phyloP scores from a whole-genome alignment of 2,797 vertebrate species.

The Enteromius treurensis region DNA sequence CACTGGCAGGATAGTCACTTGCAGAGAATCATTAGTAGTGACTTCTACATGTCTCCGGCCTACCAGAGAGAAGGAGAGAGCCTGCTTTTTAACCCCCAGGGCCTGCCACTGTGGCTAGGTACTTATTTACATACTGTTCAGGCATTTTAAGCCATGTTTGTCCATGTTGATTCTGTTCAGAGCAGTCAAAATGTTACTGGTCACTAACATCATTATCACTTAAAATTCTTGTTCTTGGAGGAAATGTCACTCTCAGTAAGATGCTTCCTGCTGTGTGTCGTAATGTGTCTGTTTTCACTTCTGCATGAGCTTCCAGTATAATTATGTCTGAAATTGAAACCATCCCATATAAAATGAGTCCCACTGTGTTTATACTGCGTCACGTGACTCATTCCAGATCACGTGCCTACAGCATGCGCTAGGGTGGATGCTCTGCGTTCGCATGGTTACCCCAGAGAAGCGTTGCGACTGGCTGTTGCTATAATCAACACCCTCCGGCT shows the following conservation, averaged over 20 bases:
- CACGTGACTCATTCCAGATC: constrained; percentile 79
- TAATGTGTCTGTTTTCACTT: constrained; percentile 67
- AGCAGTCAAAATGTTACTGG: not conserved
- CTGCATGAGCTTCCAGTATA: constrained; percentile 71
- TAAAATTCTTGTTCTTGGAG: not conserved
- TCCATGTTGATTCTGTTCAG: constrained; percentile 6
- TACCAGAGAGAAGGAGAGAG: constrained; percentile 94
- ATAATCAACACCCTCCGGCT: constrained; percentile 97
- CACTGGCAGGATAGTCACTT: constrained; percentile 99
- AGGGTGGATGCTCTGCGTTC: constrained; percentile 95
- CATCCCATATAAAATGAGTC: constrained; percentile 51
- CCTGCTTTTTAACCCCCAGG: constrained; percentile 94
- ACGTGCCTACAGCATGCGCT: constrained; percentile 95
- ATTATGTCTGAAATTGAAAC: constrained; percentile 73
- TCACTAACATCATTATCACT: not conserved
- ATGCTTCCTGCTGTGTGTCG: not conserved
- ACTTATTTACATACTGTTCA: constrained; percentile 39
- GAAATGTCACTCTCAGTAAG: not conserved
- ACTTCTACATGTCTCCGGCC: constrained; percentile 91
- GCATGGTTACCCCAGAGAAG: constrained; percentile 96
- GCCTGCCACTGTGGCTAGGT: constrained; percentile 96
- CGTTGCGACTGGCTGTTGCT: constrained; percentile 92
- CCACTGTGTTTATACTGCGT: constrained; percentile 14
- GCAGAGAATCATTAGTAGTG: constrained; percentile 97
- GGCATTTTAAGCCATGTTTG: not conserved